These are phyloP conservation scores for Drosophila helvetica DNA, from an alignment of 2,888 invertebrate genomes.

Conservation along the genomic window DNA sequence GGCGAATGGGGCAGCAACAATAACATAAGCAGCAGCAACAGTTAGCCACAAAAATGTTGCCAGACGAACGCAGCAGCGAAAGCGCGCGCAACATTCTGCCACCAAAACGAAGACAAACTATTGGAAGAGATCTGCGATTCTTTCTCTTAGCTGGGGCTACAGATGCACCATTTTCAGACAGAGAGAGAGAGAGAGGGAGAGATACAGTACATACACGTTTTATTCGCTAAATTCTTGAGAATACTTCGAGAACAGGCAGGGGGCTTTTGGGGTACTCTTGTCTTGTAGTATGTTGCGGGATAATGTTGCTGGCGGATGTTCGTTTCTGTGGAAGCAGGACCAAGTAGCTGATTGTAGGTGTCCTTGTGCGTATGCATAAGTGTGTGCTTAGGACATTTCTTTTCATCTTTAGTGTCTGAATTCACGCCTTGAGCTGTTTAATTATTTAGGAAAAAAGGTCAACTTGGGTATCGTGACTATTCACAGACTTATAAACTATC, in stretches of 20 bases:
- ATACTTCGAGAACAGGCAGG: background rate
- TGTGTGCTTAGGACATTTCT: background rate
- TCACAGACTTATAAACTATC: background rate
- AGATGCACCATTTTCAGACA: too few relatives aligned
- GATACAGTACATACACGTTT: too few relatives aligned
- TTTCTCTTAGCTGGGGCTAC: too few relatives aligned
- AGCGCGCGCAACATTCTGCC: conserved; percentile 21
- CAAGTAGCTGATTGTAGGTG: background rate
- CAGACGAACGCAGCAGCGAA: conserved; percentile 11
- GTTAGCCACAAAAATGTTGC: conserved; percentile 35
- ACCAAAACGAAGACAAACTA: background rate
- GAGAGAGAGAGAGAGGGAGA: too few relatives aligned
- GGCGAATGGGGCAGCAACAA: conserved; percentile 47
- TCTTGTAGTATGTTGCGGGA: background rate
- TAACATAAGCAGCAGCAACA: conserved; percentile 48
- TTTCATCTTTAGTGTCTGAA: background rate
- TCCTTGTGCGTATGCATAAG: background rate
- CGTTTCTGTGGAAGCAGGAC: background rate
- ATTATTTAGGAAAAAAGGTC: conserved; percentile 2
- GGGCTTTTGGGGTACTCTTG: too few relatives aligned
- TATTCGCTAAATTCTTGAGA: background rate
- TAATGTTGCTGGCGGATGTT: background rate
- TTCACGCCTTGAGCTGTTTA: background rate
- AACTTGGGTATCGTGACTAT: background rate
- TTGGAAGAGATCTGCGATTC: background rate